Conservation (phyloP, 2,797 vertebrate species). For the Pseudomugil gertrudae region DNA sequence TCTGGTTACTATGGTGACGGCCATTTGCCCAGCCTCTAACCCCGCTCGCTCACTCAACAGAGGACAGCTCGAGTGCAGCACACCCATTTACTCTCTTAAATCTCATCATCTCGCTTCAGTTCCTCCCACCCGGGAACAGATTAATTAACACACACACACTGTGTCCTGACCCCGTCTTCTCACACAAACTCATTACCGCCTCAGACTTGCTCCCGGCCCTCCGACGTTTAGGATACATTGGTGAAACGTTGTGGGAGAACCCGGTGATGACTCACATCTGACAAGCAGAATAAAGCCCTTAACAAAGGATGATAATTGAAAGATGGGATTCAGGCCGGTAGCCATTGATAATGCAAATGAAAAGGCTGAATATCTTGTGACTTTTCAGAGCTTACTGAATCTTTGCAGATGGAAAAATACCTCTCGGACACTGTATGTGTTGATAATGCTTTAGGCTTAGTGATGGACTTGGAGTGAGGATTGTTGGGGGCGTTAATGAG, state of each 20-base stretch:
- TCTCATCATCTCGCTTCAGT: slow-evolving; percentile 86
- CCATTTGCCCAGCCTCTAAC: slow-evolving; percentile 82
- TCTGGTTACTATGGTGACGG: slow-evolving; percentile 81
- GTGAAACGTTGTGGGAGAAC: slow-evolving; percentile 77
- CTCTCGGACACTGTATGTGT: slow-evolving; percentile 51
- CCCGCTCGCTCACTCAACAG: slow-evolving; percentile 78
- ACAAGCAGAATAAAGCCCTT: slow-evolving; percentile 81
- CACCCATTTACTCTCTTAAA: slow-evolving; percentile 85
- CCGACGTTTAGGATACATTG: slow-evolving; percentile 80
- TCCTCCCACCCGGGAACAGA: slow-evolving; percentile 85
- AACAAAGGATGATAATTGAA: slow-evolving; percentile 83
- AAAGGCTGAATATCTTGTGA: slow-evolving; percentile 68
- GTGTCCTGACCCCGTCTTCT: slow-evolving; percentile 83
- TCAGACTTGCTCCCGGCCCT: slow-evolving; percentile 80
- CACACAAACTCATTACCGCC: slow-evolving; percentile 84
- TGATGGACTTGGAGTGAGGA: slow-evolving; percentile 67
- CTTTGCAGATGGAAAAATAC: slow-evolving; percentile 52
- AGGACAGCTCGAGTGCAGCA: slow-evolving; percentile 82
- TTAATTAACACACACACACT: slow-evolving; percentile 86
- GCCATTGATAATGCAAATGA: slow-evolving; percentile 81
- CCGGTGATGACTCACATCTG: slow-evolving; percentile 79
- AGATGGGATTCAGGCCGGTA: slow-evolving; percentile 75
- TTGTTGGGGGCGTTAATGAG: slow-evolving; percentile 78
- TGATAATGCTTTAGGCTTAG: slow-evolving; percentile 66
- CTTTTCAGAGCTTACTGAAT: slow-evolving; percentile 47